Evolutionary conservation across 2,888 invertebrate genomes (phyloP).

Genomic region (Branchellion lobata): DNA sequence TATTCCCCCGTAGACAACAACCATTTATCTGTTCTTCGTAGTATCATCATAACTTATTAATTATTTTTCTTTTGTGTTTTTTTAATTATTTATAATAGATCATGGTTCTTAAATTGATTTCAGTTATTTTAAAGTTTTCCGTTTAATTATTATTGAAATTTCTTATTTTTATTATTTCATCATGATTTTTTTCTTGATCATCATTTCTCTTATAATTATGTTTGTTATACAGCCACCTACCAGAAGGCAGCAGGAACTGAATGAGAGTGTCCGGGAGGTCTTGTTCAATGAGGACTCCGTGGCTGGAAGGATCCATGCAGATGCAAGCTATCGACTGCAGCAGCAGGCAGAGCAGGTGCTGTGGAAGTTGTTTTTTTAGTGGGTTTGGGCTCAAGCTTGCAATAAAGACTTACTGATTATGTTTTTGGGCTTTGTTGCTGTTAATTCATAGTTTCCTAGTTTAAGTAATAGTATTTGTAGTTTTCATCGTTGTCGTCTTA

Average conservation of each 20-base stretch:
- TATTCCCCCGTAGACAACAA: no score
- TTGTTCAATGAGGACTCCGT: constrained; percentile 66
- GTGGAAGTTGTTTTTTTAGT: constrained; percentile 51
- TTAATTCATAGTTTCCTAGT: no score
- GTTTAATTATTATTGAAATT: neutral
- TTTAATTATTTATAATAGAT: no score
- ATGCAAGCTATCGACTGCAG: constrained; percentile 68
- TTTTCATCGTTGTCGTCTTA: no score
- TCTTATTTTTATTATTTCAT: neutral
- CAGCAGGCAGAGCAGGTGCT: constrained; percentile 70
- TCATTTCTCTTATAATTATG: neutral
- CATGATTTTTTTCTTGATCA: neutral
- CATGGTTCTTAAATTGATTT: neutral
- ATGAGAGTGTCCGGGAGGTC: constrained; percentile 69
- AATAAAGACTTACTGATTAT: no score
- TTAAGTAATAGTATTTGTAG: no score
- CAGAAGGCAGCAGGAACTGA: constrained; percentile 68
- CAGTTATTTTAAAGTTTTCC: neutral
- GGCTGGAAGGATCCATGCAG: constrained; percentile 67
- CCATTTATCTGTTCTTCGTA: no score
- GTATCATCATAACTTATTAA: no score
- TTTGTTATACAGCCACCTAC: no score
- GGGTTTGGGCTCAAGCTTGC: no score
- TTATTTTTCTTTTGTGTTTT: no score
- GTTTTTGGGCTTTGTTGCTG: no score